A percentile compares a stretch with the other conserved stretches of the same genome.
Evolutionary conservation across 2,797 vertebrate species (phyloP).

Genomic region (Leptodactylus fallax): DNA sequence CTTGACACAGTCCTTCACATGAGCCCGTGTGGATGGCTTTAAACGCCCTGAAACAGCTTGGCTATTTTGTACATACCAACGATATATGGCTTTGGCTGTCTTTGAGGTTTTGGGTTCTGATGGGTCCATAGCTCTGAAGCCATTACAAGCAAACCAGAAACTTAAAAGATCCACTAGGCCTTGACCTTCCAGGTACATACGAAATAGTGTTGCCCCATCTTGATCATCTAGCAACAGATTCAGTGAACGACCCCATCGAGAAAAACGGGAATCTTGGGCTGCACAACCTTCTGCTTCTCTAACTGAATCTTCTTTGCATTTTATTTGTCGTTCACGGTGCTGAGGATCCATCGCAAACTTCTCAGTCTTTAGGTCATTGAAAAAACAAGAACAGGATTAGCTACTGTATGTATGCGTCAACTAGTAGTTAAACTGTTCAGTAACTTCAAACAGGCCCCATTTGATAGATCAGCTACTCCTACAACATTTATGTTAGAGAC

Average conservation of each 20-base stretch:
- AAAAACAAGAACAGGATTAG: not conserved
- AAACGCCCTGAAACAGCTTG: constrained; percentile 92
- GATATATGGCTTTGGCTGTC: constrained; percentile 97
- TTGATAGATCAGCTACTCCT: not conserved
- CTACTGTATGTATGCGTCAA: not conserved
- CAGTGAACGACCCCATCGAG: constrained; percentile 94
- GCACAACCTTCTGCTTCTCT: constrained; percentile 96
- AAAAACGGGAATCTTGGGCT: constrained; percentile 90
- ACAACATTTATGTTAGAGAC: not conserved
- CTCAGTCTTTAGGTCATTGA: constrained; percentile 27
- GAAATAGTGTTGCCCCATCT: constrained; percentile 93
- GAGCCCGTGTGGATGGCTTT: constrained; percentile 92
- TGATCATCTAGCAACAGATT: constrained; percentile 95
- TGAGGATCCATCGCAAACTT: constrained; percentile 50
- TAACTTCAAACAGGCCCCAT: not conserved
- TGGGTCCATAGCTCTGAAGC: constrained; percentile 97
- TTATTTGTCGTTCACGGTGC: constrained; percentile 69
- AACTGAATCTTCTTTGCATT: constrained; percentile 88
- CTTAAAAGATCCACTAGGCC: constrained; percentile 94
- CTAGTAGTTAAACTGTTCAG: not conserved
- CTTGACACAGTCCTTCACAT: constrained; percentile 94
- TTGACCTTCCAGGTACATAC: constrained; percentile 93
- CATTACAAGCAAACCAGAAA: constrained; percentile 99
- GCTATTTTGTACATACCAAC: constrained; percentile 97
- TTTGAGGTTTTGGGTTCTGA: constrained; percentile 93